Percentiles rank a stretch among this genome's conserved stretches.
phyloP scores from a whole-genome alignment of 2,797 vertebrate genomes.

The Emys orbicularis region DNA sequence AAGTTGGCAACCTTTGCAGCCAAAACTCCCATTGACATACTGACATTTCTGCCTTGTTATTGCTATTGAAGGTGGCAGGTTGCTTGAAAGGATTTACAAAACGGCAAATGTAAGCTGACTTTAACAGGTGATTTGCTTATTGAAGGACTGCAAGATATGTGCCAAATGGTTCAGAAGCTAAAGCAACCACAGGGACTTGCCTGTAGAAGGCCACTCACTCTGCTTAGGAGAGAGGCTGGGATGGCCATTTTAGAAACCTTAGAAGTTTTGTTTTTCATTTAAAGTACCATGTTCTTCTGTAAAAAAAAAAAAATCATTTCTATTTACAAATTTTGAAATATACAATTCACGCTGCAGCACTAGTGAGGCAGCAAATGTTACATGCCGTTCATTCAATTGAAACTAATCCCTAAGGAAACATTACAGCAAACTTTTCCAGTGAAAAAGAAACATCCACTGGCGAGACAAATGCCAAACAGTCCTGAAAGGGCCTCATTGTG shows the following conservation, averaged over 20 bases:
- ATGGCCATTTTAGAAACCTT: slow-evolving; percentile 16
- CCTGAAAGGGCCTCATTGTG: neutral
- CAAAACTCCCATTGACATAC: accelerated
- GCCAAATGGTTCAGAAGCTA: neutral
- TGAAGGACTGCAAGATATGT: neutral
- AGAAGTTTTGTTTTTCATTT: neutral
- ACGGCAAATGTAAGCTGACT: neutral
- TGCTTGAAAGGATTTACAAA: neutral
- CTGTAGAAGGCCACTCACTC: neutral
- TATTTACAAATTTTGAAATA: neutral
- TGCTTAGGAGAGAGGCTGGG: neutral
- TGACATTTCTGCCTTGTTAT: neutral
- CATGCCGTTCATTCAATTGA: neutral
- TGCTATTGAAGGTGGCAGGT: neutral
- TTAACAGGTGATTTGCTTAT: neutral
- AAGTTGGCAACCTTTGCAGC: neutral
- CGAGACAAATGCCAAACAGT: neutral
- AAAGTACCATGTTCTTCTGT: neutral
- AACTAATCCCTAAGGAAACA: neutral
- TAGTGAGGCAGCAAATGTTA: neutral
- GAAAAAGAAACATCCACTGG: neutral
- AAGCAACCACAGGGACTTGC: neutral
- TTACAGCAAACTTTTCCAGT: neutral
- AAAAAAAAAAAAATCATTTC: neutral
- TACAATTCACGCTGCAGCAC: neutral